These are phyloP conservation scores for Myotis lucifugus DNA, from an alignment of 2,113 vertebrate genomes.

Conservation along the genomic window DNA sequence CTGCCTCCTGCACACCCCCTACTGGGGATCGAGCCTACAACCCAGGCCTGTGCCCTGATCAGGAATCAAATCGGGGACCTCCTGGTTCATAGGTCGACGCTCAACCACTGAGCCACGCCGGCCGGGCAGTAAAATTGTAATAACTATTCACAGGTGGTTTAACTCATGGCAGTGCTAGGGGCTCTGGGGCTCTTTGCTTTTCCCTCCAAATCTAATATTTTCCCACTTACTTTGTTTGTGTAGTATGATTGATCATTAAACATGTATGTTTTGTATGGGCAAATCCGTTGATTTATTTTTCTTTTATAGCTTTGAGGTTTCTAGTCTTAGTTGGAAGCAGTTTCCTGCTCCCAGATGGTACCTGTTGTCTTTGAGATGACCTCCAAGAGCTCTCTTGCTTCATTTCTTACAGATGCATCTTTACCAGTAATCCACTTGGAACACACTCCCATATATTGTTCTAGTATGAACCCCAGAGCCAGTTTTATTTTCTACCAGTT, in stretches of 20 bases:
- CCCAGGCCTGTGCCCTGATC: too few relatives aligned
- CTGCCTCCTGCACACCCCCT: too few relatives aligned
- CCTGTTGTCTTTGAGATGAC: neutral
- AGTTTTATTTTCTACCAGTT: neutral
- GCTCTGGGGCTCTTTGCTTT: neutral
- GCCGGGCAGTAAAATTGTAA: neutral
- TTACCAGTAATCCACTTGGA: neutral
- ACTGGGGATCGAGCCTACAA: too few relatives aligned
- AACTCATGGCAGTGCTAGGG: neutral
- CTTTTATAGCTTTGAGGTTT: neutral
- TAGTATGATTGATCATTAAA: neutral
- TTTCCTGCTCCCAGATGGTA: neutral
- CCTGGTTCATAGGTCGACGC: too few relatives aligned
- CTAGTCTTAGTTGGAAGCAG: neutral
- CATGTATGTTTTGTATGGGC: neutral
- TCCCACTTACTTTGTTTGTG: neutral
- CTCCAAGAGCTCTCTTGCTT: neutral
- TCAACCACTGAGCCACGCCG: too few relatives aligned
- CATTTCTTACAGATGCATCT: neutral
- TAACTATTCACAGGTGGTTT: neutral
- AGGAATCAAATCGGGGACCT: too few relatives aligned
- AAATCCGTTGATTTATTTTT: neutral
- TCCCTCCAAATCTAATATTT: neutral
- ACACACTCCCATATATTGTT: neutral
- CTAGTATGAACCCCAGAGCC: neutral